A percentile compares a stretch with the other conserved stretches of the same genome.
Conservation (phyloP, 2,797 vertebrate genomes). For the Phoxinus dragarum region DNA sequence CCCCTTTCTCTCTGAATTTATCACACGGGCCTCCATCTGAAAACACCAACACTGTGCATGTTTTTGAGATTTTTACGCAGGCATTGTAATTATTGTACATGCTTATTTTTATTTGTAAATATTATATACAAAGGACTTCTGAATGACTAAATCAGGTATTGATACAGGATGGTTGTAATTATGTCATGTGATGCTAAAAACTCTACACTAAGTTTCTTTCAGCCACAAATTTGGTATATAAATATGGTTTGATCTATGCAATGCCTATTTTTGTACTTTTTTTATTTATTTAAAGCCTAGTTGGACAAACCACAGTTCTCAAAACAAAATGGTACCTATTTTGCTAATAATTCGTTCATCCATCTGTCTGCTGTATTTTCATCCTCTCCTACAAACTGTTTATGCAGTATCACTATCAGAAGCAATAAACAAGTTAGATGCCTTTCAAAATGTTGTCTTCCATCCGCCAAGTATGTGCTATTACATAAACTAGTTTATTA, state of each 20-base stretch:
- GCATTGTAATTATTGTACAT: neutral
- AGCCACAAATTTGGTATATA: neutral
- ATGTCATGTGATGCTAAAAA: neutral
- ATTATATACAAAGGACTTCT: slow-evolving; percentile 7
- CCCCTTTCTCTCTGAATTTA: neutral
- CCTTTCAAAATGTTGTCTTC: neutral
- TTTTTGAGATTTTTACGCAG: slow-evolving; percentile 8
- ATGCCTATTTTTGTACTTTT: neutral
- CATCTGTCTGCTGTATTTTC: neutral
- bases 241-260: slow-evolving; percentile 40
- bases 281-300: neutral
- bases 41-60: slow-evolving; percentile 34
- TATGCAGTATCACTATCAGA: neutral
- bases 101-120: slow-evolving; percentile 31
- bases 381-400: neutral
- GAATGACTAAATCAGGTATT: slow-evolving; percentile 8
- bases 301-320: neutral
- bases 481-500: neutral
- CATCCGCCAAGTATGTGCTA: neutral
- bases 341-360: neutral
- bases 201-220: neutral
- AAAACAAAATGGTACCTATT: neutral
- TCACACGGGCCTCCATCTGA: neutral
- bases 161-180: neutral
- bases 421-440: slow-evolving; percentile 28